These are phyloP conservation scores for Nymphicus hollandicus DNA, from an alignment of 2,113 vertebrate species.

Conservation along the genomic window DNA sequence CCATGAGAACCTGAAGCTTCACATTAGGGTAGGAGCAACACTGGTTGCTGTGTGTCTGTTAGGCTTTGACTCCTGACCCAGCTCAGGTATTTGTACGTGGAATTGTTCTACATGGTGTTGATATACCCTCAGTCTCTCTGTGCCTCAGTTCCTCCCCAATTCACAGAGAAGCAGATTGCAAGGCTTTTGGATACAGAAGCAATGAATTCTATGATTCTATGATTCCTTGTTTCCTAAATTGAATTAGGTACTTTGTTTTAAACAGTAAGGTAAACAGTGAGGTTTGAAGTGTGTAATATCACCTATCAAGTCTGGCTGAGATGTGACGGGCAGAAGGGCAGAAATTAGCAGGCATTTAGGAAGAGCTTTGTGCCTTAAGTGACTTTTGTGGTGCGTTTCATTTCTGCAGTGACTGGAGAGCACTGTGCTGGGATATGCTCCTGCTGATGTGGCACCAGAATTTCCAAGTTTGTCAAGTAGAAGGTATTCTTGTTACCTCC, in stretches of 20 bases:
- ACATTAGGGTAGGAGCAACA: not conserved
- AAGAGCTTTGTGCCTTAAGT: not conserved
- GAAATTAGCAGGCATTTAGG: not conserved
- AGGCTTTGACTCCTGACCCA: not conserved
- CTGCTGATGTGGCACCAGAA: slow-evolving; percentile 71
- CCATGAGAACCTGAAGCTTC: not conserved
- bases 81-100: not conserved
- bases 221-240: not conserved
- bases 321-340: not conserved
- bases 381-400: not conserved
- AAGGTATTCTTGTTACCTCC: slow-evolving; percentile 61
- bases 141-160: not conserved
- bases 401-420: not conserved
- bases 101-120: not conserved
- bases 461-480: slow-evolving; percentile 55
- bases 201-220: too few relatives aligned
- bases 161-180: not conserved
- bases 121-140: not conserved
- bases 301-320: not conserved
- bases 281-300: not conserved
- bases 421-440: not conserved
- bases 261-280: not conserved
- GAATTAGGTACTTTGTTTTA: not conserved
- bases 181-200: not conserved
- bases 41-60: not conserved